Base-by-base conservation (phyloP, 2,888 invertebrate genomes). In the Cataglyphis rosenhaueri region DNA sequence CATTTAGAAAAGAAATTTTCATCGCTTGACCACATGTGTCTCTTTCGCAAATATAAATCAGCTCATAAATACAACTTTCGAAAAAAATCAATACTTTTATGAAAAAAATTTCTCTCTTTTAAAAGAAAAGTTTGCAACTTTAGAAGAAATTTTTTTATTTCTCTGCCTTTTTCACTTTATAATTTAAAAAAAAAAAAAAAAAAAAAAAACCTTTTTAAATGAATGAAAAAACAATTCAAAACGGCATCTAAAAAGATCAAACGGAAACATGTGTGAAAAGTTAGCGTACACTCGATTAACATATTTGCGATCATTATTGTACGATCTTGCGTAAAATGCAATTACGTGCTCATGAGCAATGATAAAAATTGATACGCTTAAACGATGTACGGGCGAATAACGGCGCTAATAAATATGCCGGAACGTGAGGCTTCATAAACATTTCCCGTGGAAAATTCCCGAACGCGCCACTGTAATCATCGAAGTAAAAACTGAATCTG, bases 321-420 rank as follows among this genome's bases (percentile, higher is more conserved):
- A 68, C 21, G 55, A n/a, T 57, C 62, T 76, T 25, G 48, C 21
- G 55, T 68, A 29, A 44, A 59, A 73, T 21, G 38, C 59, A 48
- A 59, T 68, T 35, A 48, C 61, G 10, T 48, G 10, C 62, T 65
- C 65, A 70, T 38, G 68, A 66, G 18, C 73, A 41, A 62, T 55
- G 57, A 57, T 68, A 87, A 87, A 87, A 87, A 87, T 75, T 78
- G 79, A 87, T 84, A 65, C 57, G 79, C 57, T 85, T 86, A 82
- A 87, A 88, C 57, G 32, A 29, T 68, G 66, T 83, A 79, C 83
- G 71, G 52, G 41, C 68, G 71, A 71, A 78, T 73, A 85, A 85
- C 81, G 44, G 61, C 61, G 81, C 81, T 88, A 85, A 88, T 88
- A 86, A 88, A 86, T 86, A 86, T 86, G 78, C 83, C 75, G 68